These are phyloP conservation scores for Saturnia japonica DNA, from an alignment of 2,888 invertebrate genomes.

Conservation along the genomic window DNA sequence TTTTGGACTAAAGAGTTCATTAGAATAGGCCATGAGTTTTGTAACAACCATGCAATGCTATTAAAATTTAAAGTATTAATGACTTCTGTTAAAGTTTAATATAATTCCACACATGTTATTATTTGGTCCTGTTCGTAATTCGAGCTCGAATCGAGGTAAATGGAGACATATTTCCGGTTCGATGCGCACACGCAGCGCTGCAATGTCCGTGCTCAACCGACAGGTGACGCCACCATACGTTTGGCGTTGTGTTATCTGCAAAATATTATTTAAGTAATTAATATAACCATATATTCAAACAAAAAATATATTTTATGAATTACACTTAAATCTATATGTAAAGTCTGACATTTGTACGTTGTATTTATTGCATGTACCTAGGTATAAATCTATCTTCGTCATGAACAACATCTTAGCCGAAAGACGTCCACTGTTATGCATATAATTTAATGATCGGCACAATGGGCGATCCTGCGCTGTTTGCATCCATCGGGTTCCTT, in stretches of 20 bases:
- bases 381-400: too few relatives aligned
- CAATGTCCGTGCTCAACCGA: constrained; percentile 42
- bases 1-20: not conserved
- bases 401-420: too few relatives aligned
- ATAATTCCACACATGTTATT: constrained; percentile 32
- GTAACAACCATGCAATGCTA: not conserved
- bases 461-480: too few relatives aligned
- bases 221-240: constrained; percentile 49
- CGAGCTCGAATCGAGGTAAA: constrained; percentile 57
- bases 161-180: constrained; percentile 54
- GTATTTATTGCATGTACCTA: too few relatives aligned
- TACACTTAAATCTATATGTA: too few relatives aligned
- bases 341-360: too few relatives aligned
- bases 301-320: not conserved
- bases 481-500: too few relatives aligned
- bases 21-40: not conserved
- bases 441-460: too few relatives aligned
- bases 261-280: constrained; percentile 6
- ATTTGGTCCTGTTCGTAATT: constrained; percentile 53
- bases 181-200: constrained; percentile 39
- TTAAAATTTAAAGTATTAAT: not conserved
- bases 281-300: not conserved
- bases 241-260: constrained; percentile 76
- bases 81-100: constrained; percentile 24
- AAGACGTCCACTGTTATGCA: too few relatives aligned